Evolutionary conservation across 2,113 vertebrate genomes (phyloP).

Genomic region (Rousettus leschenaultii): DNA sequence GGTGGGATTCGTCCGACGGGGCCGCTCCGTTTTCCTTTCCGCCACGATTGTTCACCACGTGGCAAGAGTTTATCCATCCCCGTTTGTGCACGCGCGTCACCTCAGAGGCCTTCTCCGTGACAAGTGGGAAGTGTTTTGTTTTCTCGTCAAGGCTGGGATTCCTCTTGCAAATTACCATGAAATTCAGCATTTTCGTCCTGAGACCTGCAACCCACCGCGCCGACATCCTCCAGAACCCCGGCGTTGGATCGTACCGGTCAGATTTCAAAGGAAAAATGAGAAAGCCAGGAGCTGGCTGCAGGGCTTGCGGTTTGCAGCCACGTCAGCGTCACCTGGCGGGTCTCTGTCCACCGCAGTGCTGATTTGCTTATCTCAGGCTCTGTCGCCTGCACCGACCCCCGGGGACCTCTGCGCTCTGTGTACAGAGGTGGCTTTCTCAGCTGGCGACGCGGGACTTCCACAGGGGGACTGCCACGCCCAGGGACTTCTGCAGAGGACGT

Average conservation of each 20-base stretch:
- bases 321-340: background rate
- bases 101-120: background rate
- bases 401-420: too few species aligned
- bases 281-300: background rate
- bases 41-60: background rate
- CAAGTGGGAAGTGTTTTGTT: background rate
- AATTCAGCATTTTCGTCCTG: background rate
- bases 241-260: background rate
- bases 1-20: background rate
- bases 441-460: background rate
- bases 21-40: background rate
- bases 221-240: background rate
- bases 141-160: background rate
- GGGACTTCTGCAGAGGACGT: background rate
- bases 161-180: background rate
- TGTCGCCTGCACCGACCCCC: too few species aligned
- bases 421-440: background rate
- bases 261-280: background rate
- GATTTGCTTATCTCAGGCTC: background rate
- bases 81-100: rapidly evolving
- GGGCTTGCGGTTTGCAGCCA: background rate
- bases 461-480: background rate
- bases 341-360: background rate
- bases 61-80: rapidly evolving
- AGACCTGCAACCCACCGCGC: rapidly evolving